These are phyloP conservation scores for fruit fly (Drosophila melanogaster) DNA, from an alignment of 1,140 invertebrate species.

Conservation along the genomic window Release_6_plus_ISO1_MT NT_033779.5:14318001-14318500, in stretches of 20 bases:
- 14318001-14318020: conserved; percentile 47
- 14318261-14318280: conserved; percentile 7
- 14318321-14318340: conserved; percentile 61
- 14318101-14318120: conserved; percentile 63
- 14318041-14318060: background rate
- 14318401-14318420: conserved; percentile 30
- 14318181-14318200: conserved; percentile 58
- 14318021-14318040: conserved; percentile 15
- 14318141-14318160: conserved; percentile 41
- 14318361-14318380: conserved; percentile 53
- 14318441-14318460: conserved; percentile 60
- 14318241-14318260: conserved; percentile 71
- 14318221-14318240: conserved; percentile 62
- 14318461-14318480: conserved; percentile 75
- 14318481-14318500: conserved; percentile 57
- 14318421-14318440: background rate
- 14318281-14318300: conserved; percentile 1
- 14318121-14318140: conserved; percentile 76
- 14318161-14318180: conserved; percentile 38
- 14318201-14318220: conserved; percentile 57
- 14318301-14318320: conserved; percentile 49
- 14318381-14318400: conserved; percentile 74
- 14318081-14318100: conserved; percentile 69
- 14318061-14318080: conserved; percentile 23
- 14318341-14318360: conserved; percentile 63